Conservation (phyloP, 2,888 invertebrate species). For the Rhagonycha fulva region DNA sequence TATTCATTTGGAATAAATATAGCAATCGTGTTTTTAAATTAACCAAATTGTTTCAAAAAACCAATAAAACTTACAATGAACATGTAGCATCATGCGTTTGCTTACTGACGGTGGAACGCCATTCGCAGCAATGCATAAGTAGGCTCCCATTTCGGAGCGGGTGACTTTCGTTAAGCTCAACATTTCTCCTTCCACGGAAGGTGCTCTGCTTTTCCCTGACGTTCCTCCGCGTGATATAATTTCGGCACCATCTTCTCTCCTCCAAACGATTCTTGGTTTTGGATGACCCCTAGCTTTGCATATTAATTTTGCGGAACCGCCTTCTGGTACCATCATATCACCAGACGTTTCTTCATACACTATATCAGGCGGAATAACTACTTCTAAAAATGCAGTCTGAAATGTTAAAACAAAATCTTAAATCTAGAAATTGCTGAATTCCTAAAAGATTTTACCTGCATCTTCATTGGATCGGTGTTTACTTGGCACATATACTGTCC, state of each 20-base stretch:
- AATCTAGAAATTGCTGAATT: background rate
- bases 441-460: constrained; percentile 70
- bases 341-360: constrained; percentile 89
- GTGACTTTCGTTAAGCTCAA: constrained; percentile 84
- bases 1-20: background rate
- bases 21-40: background rate
- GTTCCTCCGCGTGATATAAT: constrained; percentile 77
- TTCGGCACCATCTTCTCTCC: constrained; percentile 82
- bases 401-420: constrained; percentile 52
- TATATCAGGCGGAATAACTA: constrained; percentile 90
- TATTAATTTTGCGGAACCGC: constrained; percentile 83
- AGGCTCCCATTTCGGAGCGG: constrained; percentile 87
- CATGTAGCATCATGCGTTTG: constrained; percentile 88
- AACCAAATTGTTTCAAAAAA: background rate
- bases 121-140: constrained; percentile 86
- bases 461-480: constrained; percentile 93
- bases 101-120: constrained; percentile 88
- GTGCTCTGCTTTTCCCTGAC: constrained; percentile 75
- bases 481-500: constrained; percentile 96
- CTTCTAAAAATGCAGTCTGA: constrained; percentile 80
- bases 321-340: constrained; percentile 94
- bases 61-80: constrained; percentile 79
- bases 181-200: constrained; percentile 77
- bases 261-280: constrained; percentile 83
- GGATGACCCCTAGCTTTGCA: constrained; percentile 87